Percentiles rank a stretch among this genome's conserved stretches.
These are phyloP conservation scores for Eulacestoma nigropectus DNA, from an alignment of 2,113 vertebrate species.

Conservation along the genomic window DNA sequence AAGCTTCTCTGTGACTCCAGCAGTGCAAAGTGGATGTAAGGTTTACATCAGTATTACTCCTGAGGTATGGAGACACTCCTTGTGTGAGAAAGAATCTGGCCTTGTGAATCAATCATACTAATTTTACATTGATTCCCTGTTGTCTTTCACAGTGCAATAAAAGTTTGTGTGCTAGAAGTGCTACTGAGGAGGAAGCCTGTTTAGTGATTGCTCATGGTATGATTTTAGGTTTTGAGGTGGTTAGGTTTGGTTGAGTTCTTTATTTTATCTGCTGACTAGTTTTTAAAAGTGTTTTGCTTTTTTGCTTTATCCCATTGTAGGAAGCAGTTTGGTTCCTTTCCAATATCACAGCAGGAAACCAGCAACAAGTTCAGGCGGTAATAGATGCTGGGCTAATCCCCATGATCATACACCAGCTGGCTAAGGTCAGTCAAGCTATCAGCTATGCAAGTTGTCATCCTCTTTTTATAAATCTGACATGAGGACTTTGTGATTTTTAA, in stretches of 20 bases:
- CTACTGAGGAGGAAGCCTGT: background rate
- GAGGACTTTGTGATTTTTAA: constrained; percentile 21
- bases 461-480: constrained; percentile 52
- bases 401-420: constrained; percentile 99
- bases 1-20: background rate
- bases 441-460: constrained; percentile 40
- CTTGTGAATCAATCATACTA: background rate
- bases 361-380: constrained; percentile 98
- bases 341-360: constrained; percentile 99
- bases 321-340: constrained; percentile 99
- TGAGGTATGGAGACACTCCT: background rate
- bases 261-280: background rate
- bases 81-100: background rate
- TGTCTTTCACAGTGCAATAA: background rate
- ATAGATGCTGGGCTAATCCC: constrained; percentile 97
- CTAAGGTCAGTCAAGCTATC: constrained; percentile 83
- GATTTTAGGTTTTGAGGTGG: background rate
- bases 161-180: background rate
- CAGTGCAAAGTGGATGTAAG: background rate
- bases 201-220: background rate
- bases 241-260: background rate
- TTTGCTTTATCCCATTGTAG: constrained; percentile 71
- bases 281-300: constrained; percentile 1
- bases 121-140: background rate
- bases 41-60: background rate